These are phyloP conservation scores for Lycaon pictus DNA, from an alignment of 2,113 vertebrate genomes.

Conservation along the genomic window DNA sequence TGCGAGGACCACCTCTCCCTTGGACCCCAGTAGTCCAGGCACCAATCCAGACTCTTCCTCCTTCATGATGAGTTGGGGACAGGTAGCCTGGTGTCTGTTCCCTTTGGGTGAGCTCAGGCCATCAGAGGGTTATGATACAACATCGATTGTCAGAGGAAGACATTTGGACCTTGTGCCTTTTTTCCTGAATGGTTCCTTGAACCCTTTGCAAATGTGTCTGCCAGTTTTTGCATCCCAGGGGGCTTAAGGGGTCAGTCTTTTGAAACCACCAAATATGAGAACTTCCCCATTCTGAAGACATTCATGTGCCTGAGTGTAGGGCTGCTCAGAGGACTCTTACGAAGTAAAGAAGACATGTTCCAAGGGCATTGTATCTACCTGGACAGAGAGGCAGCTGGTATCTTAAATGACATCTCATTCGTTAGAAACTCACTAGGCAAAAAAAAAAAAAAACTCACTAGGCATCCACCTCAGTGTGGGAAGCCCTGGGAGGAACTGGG, in stretches of 20 bases:
- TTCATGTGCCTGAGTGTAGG: neutral
- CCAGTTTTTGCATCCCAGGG: neutral
- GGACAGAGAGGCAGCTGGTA: neutral
- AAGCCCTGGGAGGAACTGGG: neutral
- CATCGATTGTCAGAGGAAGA: neutral
- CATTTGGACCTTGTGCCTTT: neutral
- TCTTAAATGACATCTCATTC: slow-evolving; percentile 1
- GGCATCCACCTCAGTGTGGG: neutral
- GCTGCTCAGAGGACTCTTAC: neutral
- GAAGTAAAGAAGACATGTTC: neutral
- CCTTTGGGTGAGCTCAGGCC: neutral
- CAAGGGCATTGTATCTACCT: neutral
- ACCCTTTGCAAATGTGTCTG: neutral
- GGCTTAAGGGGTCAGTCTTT: neutral
- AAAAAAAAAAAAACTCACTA: neutral
- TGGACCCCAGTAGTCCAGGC: too few relatives aligned
- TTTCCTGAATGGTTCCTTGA: neutral
- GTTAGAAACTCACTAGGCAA: neutral
- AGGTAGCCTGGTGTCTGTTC: neutral
- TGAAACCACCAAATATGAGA: neutral
- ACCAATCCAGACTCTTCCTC: neutral
- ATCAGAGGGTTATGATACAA: neutral
- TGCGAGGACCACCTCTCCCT: neutral
- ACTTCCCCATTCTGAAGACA: neutral
- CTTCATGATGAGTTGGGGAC: neutral